phyloP scores from a whole-genome alignment of 2,797 vertebrate genomes.

The Oophaga sylvatica region DNA sequence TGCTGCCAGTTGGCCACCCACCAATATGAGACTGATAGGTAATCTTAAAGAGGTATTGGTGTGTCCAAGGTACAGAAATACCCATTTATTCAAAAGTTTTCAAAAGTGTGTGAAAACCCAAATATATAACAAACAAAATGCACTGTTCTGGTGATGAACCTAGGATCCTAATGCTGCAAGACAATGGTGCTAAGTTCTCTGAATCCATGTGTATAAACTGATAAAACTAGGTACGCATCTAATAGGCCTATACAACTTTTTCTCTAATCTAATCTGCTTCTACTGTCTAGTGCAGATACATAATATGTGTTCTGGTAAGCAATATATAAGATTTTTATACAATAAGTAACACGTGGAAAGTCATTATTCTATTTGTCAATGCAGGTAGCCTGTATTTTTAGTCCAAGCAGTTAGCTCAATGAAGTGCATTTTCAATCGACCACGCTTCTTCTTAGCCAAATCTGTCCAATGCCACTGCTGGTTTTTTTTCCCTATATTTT shows the following conservation, averaged over 20 bases:
- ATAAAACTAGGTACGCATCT: neutral
- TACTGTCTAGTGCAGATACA: neutral
- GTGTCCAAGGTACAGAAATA: no score
- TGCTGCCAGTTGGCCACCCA: no score
- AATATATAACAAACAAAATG: no score
- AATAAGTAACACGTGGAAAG: neutral
- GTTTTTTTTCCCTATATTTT: conserved; percentile 32
- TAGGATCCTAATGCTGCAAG: no score
- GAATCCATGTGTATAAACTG: neutral
- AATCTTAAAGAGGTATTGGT: no score
- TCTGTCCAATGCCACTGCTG: conserved; percentile 23
- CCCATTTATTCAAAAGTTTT: no score
- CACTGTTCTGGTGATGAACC: no score
- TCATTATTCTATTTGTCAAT: neutral
- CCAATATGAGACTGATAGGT: no score
- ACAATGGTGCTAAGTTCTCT: no score
- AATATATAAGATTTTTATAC: neutral
- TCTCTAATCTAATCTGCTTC: neutral
- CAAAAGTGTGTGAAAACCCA: no score
- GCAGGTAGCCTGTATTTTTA: neutral
- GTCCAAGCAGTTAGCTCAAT: neutral
- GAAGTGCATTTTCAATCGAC: neutral
- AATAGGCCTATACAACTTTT: neutral
- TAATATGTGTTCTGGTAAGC: neutral
- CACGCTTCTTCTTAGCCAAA: neutral